Evolutionary conservation across 2,113 vertebrate species (phyloP), one percentile per base, ranked within the genome.

Genomic region (Redunca redunca): DNA sequence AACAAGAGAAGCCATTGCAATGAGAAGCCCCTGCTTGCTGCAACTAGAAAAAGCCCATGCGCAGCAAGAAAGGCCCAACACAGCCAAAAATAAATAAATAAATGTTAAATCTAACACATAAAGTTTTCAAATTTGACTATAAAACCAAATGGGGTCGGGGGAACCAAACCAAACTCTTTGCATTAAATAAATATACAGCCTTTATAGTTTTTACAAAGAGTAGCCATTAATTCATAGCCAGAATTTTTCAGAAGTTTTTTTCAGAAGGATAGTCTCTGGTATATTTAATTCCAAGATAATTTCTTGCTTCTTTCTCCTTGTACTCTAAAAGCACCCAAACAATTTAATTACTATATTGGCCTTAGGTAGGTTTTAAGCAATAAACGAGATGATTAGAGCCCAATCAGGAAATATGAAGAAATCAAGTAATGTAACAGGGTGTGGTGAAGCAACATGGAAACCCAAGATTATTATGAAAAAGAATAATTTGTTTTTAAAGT

Each of bases 61-160:
- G 0, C 36, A 26, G 71, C 23, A 77, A 43, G n/a, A 40, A 71
- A 77, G 36, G 6, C 36, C 36, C 71, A 77, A 43, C 36, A 77
- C 71, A 77, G 19, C 67, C n/a, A 71, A 71, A 71, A 40, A 3
- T 6, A 40, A 67, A n/a, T 5, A 67, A 67, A 67, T n/a, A n/a
- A 96, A 62, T 85, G 12, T 53, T 87, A 97, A 91, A 15, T 48
- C 14, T 82, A 15, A 91, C 25, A 82, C 16, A 71, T 48, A 43
- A 85, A 80, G 21, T 78, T 95, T 96, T 77, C 43, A 88, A 94
- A 94, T 93, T 48, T 96, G 67, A 92, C 6, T 62, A 90, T 30
- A 87, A 94, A 78, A 80, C 33, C 46, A 46, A 30, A 71, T 40
- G 64, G 64, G 64, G 19, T 71, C 36, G n/a, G 64, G 19, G 64